Evolutionary conservation across 2,888 invertebrate genomes (phyloP).

Genomic region (Drosophila formosana): DNA sequence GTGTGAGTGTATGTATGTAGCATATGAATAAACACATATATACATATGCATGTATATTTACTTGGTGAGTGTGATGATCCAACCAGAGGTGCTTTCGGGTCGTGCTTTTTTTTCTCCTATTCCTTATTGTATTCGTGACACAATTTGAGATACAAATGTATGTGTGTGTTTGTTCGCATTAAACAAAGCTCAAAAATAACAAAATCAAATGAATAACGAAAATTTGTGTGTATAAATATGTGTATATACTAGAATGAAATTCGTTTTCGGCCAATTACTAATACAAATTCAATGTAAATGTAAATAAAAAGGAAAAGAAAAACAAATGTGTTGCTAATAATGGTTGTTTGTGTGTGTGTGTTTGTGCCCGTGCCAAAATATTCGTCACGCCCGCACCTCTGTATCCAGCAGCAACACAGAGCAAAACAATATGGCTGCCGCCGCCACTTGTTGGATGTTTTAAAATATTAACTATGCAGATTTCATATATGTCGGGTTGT

Average conservation of each 20-base stretch:
- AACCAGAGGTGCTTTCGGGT: slow-evolving; percentile 61
- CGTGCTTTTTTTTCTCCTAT: slow-evolving; percentile 40
- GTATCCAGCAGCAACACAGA: slow-evolving; percentile 41
- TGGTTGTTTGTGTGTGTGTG: slow-evolving; percentile 20
- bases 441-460: slow-evolving; percentile 84
- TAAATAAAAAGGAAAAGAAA: slow-evolving; percentile 14
- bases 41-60: slow-evolving; percentile 48
- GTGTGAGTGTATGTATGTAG: slow-evolving; percentile 53
- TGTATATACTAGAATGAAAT: background rate
- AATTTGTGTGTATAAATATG: background rate
- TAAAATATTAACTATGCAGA: slow-evolving; percentile 44
- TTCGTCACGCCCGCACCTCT: slow-evolving; percentile 59
- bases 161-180: slow-evolving; percentile 6
- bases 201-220: slow-evolving; percentile 3
- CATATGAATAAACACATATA: slow-evolving; percentile 48
- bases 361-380: slow-evolving; percentile 37
- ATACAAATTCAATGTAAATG: slow-evolving; percentile 8
- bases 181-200: slow-evolving; percentile 14
- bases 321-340: slow-evolving; percentile 16
- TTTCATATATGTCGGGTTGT: slow-evolving; percentile 14
- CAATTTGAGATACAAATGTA: slow-evolving; percentile 31
- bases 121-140: slow-evolving; percentile 48
- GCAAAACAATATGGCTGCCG: slow-evolving; percentile 83
- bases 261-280: slow-evolving; percentile 4
- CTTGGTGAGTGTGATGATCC: slow-evolving; percentile 61